Evolutionary conservation across 1,140 invertebrate genomes (phyloP).

Genomic region (Formica exsecta): DNA sequence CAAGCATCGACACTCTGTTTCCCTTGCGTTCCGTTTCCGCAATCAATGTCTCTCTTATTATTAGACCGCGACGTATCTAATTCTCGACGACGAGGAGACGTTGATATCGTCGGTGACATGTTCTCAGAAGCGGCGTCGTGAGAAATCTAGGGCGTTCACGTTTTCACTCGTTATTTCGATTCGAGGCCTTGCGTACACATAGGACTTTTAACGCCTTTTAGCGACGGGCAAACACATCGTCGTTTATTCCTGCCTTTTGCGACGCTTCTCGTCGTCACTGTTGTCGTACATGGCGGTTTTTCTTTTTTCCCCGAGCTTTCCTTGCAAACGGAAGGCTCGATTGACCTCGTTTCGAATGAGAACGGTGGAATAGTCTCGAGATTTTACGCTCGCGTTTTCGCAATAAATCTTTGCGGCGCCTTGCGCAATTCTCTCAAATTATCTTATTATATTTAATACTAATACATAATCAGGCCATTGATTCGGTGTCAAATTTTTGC

Average conservation of each 20-base stretch:
- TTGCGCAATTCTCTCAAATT: not conserved
- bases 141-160: conserved; percentile 25
- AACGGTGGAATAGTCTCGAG: not conserved
- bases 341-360: conserved; percentile 26
- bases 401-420: not conserved
- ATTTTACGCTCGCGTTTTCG: not conserved
- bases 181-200: conserved; percentile 23
- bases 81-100: not conserved
- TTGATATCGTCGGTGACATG: conserved; percentile 1
- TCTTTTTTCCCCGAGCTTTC: conserved; percentile 23
- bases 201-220: conserved; percentile 53
- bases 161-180: conserved; percentile 30
- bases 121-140: conserved; percentile 40
- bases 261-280: not conserved
- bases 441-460: not conserved
- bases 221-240: conserved; percentile 37
- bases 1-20: conserved; percentile 20
- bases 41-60: conserved; percentile 2
- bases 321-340: conserved; percentile 21
- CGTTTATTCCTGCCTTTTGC: conserved; percentile 23
- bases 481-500: not conserved
- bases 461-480: not conserved
- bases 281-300: conserved; percentile 3
- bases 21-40: not conserved
- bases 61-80: conserved; percentile 9